These are phyloP conservation scores for Hemicentrotus pulcherrimus DNA, from an alignment of 35 echinoderm and acorn worm genomes.

Conservation along the genomic window DNA sequence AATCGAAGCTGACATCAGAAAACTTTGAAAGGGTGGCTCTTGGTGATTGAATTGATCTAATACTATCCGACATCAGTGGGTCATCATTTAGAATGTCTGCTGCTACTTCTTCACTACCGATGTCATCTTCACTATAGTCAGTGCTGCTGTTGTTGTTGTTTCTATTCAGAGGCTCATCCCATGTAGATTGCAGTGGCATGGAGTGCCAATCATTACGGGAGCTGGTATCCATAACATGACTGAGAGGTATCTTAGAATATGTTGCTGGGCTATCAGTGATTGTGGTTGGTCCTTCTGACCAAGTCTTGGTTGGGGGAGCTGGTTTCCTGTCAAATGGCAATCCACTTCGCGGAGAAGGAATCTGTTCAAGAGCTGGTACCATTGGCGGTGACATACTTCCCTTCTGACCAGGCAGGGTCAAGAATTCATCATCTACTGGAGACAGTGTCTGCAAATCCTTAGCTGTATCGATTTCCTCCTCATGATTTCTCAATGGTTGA, in stretches of 20 bases:
- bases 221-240: background rate
- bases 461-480: background rate
- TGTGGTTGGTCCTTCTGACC: background rate
- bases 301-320: background rate
- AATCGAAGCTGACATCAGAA: slow-evolving; percentile 93
- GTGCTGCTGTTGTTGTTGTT: slow-evolving; percentile 32
- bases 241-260: background rate
- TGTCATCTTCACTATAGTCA: slow-evolving; percentile 14
- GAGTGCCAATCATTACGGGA: slow-evolving; percentile 44
- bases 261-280: background rate
- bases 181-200: slow-evolving; percentile 18
- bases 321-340: background rate
- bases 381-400: background rate
- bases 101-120: slow-evolving; percentile 13
- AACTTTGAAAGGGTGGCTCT: slow-evolving; percentile 60
- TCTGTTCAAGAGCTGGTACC: background rate
- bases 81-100: background rate
- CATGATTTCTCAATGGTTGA: no score
- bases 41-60: background rate
- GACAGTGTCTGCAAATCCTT: background rate
- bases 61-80: background rate
- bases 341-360: background rate
- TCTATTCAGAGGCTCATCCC: slow-evolving; percentile 8
- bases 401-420: background rate
- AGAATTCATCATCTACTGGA: slow-evolving; percentile 25